phyloP scores from a whole-genome alignment of 2,888 invertebrate species.

The Loripinus fragilis region DNA sequence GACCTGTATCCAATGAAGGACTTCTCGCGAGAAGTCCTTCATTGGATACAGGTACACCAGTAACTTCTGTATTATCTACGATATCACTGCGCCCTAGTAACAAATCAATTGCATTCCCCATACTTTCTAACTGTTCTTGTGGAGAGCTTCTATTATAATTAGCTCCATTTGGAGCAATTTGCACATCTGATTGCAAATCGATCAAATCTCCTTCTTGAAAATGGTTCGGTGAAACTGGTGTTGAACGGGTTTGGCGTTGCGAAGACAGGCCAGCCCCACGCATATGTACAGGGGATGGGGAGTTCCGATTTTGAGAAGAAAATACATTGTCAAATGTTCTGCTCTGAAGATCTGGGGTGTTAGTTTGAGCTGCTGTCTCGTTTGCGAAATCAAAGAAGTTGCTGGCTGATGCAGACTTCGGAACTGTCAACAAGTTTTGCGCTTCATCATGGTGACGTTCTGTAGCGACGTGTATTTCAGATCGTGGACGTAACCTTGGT shows the following conservation, averaged over 20 bases:
- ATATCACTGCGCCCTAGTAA: background rate
- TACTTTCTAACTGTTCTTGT: background rate
- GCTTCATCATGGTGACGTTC: conserved; percentile 1
- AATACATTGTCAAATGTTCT: background rate
- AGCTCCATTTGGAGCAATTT: background rate
- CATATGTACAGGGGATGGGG: background rate
- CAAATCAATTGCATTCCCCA: background rate
- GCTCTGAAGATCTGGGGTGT: background rate
- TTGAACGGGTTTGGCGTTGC: background rate
- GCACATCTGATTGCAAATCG: background rate
- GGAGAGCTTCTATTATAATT: background rate
- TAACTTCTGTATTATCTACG: background rate
- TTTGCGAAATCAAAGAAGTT: background rate
- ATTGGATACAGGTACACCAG: background rate
- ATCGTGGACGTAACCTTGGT: background rate
- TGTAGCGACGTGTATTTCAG: background rate
- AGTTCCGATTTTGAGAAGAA: background rate
- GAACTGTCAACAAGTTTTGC: background rate
- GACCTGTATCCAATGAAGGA: too few relatives aligned
- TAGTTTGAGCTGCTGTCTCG: background rate
- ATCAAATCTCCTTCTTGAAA: background rate
- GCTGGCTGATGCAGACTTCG: background rate
- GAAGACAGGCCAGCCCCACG: background rate
- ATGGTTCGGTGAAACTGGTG: background rate
- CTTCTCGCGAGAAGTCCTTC: background rate